A percentile compares a stretch with the other conserved stretches of the same genome.
These are phyloP conservation scores for Sphaerophoria taeniata DNA, from an alignment of 2,888 invertebrate genomes.

Conservation along the genomic window DNA sequence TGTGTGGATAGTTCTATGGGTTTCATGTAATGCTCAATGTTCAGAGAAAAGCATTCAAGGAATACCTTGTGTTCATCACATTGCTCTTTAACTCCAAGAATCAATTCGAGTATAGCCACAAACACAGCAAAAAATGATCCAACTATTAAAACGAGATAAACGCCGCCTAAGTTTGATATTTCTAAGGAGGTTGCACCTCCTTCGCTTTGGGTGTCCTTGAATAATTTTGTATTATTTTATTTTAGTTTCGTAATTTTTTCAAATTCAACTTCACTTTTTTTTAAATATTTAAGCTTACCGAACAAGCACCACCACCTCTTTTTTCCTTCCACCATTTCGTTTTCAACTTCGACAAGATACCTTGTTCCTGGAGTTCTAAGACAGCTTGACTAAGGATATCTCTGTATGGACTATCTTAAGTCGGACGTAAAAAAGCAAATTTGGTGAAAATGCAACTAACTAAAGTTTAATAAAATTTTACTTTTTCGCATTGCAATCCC, in stretches of 20 bases:
- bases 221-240: slow-evolving; percentile 36
- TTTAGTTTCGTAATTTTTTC: slow-evolving; percentile 9
- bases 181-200: slow-evolving; percentile 84
- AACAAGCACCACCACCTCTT: slow-evolving; percentile 89
- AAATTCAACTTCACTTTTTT: slow-evolving; percentile 16
- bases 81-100: slow-evolving; percentile 80
- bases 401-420: slow-evolving; percentile 85
- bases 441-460: background rate
- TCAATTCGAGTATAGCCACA: slow-evolving; percentile 80
- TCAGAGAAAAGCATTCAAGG: slow-evolving; percentile 22
- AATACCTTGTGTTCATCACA: slow-evolving; percentile 81
- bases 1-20: background rate
- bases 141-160: slow-evolving; percentile 86
- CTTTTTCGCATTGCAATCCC: slow-evolving; percentile 89
- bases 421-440: no score
- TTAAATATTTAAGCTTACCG: slow-evolving; percentile 83
- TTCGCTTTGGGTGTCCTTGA: slow-evolving; percentile 79
- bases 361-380: slow-evolving; percentile 92
- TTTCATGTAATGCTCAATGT: slow-evolving; percentile 17
- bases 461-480: slow-evolving; percentile 76
- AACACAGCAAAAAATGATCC: slow-evolving; percentile 83
- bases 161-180: slow-evolving; percentile 87
- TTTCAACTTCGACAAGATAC: slow-evolving; percentile 90
- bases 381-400: slow-evolving; percentile 91
- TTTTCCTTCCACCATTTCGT: slow-evolving; percentile 96